Conservation (phyloP, 2,797 vertebrate species). For the Holocentrus rufus region DNA sequence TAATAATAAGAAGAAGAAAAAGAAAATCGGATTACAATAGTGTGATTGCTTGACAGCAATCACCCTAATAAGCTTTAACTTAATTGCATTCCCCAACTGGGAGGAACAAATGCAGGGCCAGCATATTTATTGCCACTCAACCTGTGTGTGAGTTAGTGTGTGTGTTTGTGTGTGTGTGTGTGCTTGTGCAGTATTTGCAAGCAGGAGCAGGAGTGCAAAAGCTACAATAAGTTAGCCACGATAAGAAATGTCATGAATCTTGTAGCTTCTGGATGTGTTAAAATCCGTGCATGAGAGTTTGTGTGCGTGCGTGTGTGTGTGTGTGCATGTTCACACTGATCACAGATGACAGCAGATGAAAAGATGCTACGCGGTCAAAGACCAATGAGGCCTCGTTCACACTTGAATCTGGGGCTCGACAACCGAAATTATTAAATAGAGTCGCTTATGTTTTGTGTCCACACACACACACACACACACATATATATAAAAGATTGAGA, state of each 20-base stretch:
- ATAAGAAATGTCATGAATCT: conserved; percentile 52
- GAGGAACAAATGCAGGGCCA: conserved; percentile 61
- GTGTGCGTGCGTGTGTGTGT: conserved; percentile 26
- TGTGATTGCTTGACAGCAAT: no score
- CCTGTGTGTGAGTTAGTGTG: conserved; percentile 37
- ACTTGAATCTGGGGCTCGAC: no score
- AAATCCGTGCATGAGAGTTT: background rate
- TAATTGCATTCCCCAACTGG: conserved; percentile 70
- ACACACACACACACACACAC: no score
- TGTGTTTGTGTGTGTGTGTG: conserved; percentile 22
- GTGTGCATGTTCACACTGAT: conserved; percentile 30
- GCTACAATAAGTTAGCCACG: conserved; percentile 42
- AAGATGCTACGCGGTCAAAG: background rate
- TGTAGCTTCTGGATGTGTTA: conserved; percentile 23
- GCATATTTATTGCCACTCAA: conserved; percentile 72
- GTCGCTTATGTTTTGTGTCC: no score
- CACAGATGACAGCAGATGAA: conserved; percentile 12
- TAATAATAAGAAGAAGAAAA: no score
- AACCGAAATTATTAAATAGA: no score
- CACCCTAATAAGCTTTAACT: conserved; percentile 78
- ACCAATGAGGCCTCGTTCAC: background rate
- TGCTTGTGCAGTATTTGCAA: conserved; percentile 29
- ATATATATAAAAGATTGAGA: no score
- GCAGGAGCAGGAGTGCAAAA: conserved; percentile 50
- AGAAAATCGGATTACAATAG: no score